A percentile compares a stretch with the other conserved stretches of the same genome.
Evolutionary conservation across 2,888 invertebrate species (phyloP).

Genomic region (Andricus quercusramuli): DNA sequence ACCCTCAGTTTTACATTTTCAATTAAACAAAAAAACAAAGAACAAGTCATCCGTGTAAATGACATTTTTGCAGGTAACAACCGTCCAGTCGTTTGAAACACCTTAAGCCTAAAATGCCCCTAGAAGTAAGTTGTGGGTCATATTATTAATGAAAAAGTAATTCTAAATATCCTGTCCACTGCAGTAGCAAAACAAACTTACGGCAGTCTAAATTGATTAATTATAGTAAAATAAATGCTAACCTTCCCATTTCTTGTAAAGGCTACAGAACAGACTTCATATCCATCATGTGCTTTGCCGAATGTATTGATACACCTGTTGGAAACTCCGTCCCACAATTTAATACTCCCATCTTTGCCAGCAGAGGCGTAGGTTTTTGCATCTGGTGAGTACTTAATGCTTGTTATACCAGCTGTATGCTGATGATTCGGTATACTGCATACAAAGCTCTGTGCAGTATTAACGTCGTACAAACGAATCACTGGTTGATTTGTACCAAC

Average conservation of each 20-base stretch:
- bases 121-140: too few relatives aligned
- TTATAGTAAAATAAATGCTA: conserved; percentile 35
- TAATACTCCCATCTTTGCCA: conserved; percentile 95
- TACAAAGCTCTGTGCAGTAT: conserved; percentile 97
- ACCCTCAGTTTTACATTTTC: too few relatives aligned
- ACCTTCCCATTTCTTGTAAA: conserved; percentile 98
- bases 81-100: too few relatives aligned
- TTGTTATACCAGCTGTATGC: conserved; percentile 88
- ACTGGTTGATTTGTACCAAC: conserved; percentile 96
- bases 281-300: conserved; percentile 94
- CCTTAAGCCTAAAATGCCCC: too few relatives aligned
- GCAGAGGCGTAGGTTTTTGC: conserved; percentile 90
- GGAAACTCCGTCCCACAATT: conserved; percentile 98
- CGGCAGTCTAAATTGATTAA: too few relatives aligned
- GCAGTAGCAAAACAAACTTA: too few relatives aligned
- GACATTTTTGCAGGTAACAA: too few relatives aligned
- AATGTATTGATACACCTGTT: conserved; percentile 96
- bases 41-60: too few relatives aligned
- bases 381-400: conserved; percentile 87
- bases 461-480: conserved; percentile 95
- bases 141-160: too few relatives aligned
- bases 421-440: conserved; percentile 93
- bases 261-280: conserved; percentile 94
- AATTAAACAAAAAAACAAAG: too few relatives aligned
- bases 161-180: too few relatives aligned